A percentile compares a stretch with the other conserved stretches of the same genome.
Conservation (phyloP, 1,140 invertebrate species). For the Arctopsyche grandis region DNA sequence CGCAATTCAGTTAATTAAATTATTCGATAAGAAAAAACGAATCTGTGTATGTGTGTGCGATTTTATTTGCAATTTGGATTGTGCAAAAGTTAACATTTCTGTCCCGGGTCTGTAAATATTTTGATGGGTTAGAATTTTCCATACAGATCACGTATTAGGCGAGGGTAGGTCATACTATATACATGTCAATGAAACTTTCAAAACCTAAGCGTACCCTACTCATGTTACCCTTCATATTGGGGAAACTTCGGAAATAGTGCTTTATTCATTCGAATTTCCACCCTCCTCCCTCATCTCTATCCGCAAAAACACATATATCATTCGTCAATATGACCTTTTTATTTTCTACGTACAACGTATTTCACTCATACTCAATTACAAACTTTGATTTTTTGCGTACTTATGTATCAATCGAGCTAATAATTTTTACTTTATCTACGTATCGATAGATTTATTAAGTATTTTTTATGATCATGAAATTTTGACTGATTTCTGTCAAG, state of each 20-base stretch:
- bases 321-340: conserved; percentile 1
- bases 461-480: too few relatives aligned
- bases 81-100: background rate
- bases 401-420: too few relatives aligned
- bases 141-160: conserved; percentile 19
- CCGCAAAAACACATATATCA: background rate
- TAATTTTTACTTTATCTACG: too few relatives aligned
- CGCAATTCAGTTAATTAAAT: too few relatives aligned
- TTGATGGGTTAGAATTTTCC: conserved; percentile 1
- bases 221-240: conserved; percentile 27
- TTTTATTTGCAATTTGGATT: too few relatives aligned
- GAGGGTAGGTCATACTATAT: conserved; percentile 19
- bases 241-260: conserved; percentile 14
- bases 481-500: too few relatives aligned
- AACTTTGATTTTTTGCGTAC: too few relatives aligned
- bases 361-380: too few relatives aligned
- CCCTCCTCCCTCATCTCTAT: background rate
- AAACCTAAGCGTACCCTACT: conserved; percentile 14
- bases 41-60: too few relatives aligned
- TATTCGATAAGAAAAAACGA: too few relatives aligned
- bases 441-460: too few relatives aligned
- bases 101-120: background rate
- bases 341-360: background rate
- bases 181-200: conserved; percentile 28
- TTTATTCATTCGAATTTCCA: conserved; percentile 14